These are phyloP conservation scores for Kryphioiulus occultus DNA, from an alignment of 2,888 invertebrate species.

Conservation along the genomic window DNA sequence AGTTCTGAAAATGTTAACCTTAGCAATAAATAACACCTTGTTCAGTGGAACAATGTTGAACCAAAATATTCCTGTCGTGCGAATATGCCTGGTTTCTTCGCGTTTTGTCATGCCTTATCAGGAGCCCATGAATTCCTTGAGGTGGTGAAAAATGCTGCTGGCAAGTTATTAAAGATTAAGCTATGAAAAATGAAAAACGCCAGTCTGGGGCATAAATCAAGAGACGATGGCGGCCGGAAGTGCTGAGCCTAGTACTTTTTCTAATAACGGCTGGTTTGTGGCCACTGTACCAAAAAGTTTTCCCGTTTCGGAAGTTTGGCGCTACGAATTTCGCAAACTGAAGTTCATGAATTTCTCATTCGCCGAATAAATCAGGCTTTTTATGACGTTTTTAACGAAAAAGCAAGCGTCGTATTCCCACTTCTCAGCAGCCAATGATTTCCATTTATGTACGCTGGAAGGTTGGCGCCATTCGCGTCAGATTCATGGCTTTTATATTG, in stretches of 20 bases:
- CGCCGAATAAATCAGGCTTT: neutral
- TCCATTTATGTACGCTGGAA: neutral
- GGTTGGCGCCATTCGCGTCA: neutral
- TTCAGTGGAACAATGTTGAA: neutral
- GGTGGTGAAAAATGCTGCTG: neutral
- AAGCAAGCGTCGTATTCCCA: neutral
- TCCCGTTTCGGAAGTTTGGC: neutral
- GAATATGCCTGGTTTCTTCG: neutral
- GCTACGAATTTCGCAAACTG: neutral
- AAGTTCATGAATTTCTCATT: neutral
- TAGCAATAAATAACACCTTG: neutral
- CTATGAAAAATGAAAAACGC: slow-evolving; percentile 10
- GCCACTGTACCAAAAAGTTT: neutral
- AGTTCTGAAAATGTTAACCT: neutral
- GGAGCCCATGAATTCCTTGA: neutral
- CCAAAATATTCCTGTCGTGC: too few species aligned
- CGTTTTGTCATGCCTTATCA: neutral
- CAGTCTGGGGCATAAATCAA: neutral
- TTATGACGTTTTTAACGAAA: neutral
- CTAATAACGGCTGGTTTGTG: too few species aligned
- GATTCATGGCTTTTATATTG: slow-evolving; percentile 11
- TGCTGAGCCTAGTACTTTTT: neutral
- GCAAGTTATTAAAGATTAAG: slow-evolving; percentile 10
- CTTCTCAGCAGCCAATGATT: neutral
- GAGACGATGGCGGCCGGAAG: neutral